Conservation (phyloP, 2,888 invertebrate species). For the Cyaniris semiargus region DNA sequence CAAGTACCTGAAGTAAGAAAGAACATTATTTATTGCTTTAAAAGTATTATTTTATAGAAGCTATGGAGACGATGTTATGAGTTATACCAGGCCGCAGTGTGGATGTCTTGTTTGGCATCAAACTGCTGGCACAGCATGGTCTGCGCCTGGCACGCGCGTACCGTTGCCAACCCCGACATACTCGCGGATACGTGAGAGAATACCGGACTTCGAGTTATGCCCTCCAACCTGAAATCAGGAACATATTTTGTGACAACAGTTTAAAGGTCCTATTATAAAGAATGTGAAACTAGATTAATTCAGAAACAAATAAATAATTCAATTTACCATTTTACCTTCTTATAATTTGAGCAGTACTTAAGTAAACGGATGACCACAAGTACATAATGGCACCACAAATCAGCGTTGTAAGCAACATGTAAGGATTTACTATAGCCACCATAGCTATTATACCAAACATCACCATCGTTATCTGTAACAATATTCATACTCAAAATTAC, state of each 20-base stretch:
- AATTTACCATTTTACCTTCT: slow-evolving; percentile 70
- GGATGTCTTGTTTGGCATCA: slow-evolving; percentile 82
- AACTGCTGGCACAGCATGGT: slow-evolving; percentile 83
- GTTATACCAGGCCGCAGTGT: slow-evolving; percentile 81
- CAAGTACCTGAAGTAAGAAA: slow-evolving; percentile 68
- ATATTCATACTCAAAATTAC: neutral
- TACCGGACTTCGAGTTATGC: slow-evolving; percentile 87
- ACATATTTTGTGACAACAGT: neutral
- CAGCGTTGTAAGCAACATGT: slow-evolving; percentile 82
- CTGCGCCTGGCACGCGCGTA: slow-evolving; percentile 86
- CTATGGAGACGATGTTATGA: neutral
- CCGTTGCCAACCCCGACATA: slow-evolving; percentile 87
- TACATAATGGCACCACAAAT: slow-evolving; percentile 83
- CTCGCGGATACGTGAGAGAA: slow-evolving; percentile 90
- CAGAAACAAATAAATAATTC: neutral
- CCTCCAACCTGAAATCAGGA: slow-evolving; percentile 57
- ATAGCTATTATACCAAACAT: slow-evolving; percentile 85
- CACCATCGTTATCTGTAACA: slow-evolving; percentile 81
- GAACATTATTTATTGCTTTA: neutral
- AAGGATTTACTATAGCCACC: slow-evolving; percentile 85
- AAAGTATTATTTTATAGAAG: neutral
- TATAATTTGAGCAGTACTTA: slow-evolving; percentile 85
- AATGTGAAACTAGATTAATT: neutral
- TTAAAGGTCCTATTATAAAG: neutral
- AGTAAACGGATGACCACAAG: slow-evolving; percentile 82